Evolutionary conservation across 1,140 invertebrate species (phyloP).

Genomic region (Drosophila nasuta): DNA sequence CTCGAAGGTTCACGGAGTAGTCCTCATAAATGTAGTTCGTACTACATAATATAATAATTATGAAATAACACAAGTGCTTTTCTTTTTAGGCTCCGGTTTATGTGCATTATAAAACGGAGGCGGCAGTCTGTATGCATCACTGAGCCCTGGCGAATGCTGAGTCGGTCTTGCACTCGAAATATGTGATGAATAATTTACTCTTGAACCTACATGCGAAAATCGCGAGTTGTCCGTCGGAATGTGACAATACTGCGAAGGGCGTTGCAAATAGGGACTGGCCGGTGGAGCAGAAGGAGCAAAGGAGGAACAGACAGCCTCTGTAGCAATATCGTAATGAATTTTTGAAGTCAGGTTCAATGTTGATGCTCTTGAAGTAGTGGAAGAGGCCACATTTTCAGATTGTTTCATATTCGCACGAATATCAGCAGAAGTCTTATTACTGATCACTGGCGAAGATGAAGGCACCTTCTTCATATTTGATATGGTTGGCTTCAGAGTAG

Average conservation of each 20-base stretch:
- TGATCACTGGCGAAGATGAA: neutral
- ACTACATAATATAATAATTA: constrained; percentile 37
- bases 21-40: constrained; percentile 25
- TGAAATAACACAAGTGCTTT: constrained; percentile 56
- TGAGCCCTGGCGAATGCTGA: neutral
- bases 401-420: too few species aligned
- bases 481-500: neutral
- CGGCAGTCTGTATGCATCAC: constrained; percentile 25
- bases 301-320: neutral
- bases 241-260: constrained; percentile 24
- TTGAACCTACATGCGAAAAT: constrained; percentile 22
- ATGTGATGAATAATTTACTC: neutral
- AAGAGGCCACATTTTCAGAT: too few species aligned
- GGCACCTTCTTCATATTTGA: neutral
- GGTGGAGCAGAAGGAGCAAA: constrained; percentile 18
- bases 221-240: constrained; percentile 35
- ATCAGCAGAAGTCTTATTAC: neutral
- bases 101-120: constrained; percentile 17
- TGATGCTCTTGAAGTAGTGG: neutral
- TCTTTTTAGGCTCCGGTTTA: constrained; percentile 26
- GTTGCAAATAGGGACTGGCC: neutral
- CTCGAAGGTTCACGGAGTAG: neutral
- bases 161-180: neutral
- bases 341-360: neutral
- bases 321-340: neutral